phyloP scores from a whole-genome alignment of 2,113 vertebrate genomes.

The Amia ocellicauda region DNA sequence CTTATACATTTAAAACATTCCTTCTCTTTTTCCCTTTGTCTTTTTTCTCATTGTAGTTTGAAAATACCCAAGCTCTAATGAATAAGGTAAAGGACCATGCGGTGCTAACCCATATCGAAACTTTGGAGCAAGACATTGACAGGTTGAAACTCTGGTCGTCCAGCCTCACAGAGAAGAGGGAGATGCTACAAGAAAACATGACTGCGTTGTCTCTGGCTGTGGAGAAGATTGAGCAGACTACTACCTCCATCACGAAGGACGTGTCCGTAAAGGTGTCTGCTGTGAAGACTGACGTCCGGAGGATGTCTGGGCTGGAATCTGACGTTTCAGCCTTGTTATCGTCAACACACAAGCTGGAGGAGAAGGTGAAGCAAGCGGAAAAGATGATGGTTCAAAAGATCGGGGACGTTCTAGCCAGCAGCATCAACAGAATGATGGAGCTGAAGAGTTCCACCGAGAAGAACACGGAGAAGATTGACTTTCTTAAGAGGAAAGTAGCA shows the following conservation, averaged over 20 bases:
- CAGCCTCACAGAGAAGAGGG: slow-evolving; percentile 57
- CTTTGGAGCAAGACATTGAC: slow-evolving; percentile 65
- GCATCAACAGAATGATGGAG: slow-evolving; percentile 76
- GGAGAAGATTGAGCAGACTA: slow-evolving; percentile 61
- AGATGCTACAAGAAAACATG: slow-evolving; percentile 66
- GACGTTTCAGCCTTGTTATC: slow-evolving; percentile 71
- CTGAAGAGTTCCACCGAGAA: slow-evolving; percentile 69
- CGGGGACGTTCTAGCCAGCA: slow-evolving; percentile 75
- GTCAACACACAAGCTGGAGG: slow-evolving; percentile 69
- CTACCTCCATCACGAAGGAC: slow-evolving; percentile 65
- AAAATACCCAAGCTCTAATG: slow-evolving; percentile 62
- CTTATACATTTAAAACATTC: no score
- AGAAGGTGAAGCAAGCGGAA: slow-evolving; percentile 69
- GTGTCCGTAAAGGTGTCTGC: slow-evolving; percentile 65
- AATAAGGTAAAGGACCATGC: slow-evolving; percentile 60
- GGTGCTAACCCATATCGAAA: slow-evolving; percentile 58
- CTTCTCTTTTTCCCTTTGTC: not conserved
- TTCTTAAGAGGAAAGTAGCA: slow-evolving; percentile 55
- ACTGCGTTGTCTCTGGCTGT: slow-evolving; percentile 64
- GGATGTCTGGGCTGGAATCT: slow-evolving; percentile 81
- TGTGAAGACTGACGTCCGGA: slow-evolving; percentile 83
- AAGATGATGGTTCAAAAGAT: slow-evolving; percentile 72
- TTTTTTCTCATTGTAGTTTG: slow-evolving; percentile 65
- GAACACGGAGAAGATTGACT: slow-evolving; percentile 67
- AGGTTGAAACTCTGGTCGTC: slow-evolving; percentile 67